Evolutionary conservation across 2,797 vertebrate genomes (phyloP).

Genomic region (Lagocephalus sceleratus): DNA sequence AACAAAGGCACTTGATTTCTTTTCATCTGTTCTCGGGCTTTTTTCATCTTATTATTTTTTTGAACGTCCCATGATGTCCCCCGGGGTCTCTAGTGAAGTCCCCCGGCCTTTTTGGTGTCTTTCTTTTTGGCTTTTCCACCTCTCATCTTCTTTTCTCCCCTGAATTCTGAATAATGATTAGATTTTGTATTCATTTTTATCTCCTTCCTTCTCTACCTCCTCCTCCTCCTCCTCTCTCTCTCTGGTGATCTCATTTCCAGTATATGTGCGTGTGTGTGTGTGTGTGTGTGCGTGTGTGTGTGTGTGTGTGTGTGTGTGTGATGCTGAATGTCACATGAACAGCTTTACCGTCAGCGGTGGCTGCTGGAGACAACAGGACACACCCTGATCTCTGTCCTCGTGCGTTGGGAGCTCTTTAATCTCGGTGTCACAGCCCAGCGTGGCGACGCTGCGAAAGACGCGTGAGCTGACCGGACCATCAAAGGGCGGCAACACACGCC

Average conservation of each 20-base stretch:
- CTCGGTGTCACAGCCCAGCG: slow-evolving; percentile 9
- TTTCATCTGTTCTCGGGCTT: slow-evolving; percentile 8
- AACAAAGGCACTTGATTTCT: neutral
- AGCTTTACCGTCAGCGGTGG: slow-evolving; percentile 40
- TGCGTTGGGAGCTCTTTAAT: slow-evolving; percentile 24
- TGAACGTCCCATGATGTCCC: slow-evolving; percentile 9
- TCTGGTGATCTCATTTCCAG: slow-evolving; percentile 64
- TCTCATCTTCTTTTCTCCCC: slow-evolving; percentile 38
- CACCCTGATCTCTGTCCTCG: slow-evolving; percentile 52
- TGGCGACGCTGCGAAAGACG: slow-evolving; percentile 50
- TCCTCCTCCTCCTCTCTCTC: slow-evolving; percentile 1
- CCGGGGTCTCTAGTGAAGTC: slow-evolving; percentile 16
- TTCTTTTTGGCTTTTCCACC: slow-evolving; percentile 18
- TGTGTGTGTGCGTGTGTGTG: slow-evolving; percentile 33
- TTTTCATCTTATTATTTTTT: slow-evolving; percentile 4
- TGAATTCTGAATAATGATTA: slow-evolving; percentile 46
- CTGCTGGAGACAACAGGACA: slow-evolving; percentile 34
- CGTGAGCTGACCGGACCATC: slow-evolving; percentile 51
- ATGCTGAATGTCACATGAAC: slow-evolving; percentile 36
- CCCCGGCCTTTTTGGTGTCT: slow-evolving; percentile 5
- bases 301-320: slow-evolving; percentile 42
- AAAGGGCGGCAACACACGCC: slow-evolving; percentile 22
- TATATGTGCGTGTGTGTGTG: slow-evolving; percentile 7
- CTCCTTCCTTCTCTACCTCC: slow-evolving; percentile 4
- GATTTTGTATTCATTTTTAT: slow-evolving; percentile 25